Percentiles rank a stretch among this genome's conserved stretches.
These are phyloP conservation scores for Illadopsis cleaveri DNA, from an alignment of 2,113 vertebrate genomes.

Conservation along the genomic window DNA sequence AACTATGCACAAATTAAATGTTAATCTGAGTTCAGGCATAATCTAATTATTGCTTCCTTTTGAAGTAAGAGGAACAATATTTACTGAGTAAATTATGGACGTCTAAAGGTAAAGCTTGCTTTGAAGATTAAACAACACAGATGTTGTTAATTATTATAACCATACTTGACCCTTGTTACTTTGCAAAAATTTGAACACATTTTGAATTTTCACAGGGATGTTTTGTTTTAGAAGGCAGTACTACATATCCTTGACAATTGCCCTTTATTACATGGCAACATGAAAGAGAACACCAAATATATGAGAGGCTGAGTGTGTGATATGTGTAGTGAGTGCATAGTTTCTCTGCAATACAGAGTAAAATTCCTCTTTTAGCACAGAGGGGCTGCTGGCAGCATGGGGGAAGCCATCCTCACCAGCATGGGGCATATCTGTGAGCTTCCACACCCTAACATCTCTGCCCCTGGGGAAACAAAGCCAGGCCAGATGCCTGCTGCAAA, in stretches of 20 bases:
- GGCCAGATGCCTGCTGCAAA: neutral
- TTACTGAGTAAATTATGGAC: constrained; percentile 48
- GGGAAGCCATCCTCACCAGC: neutral
- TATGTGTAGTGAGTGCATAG: neutral
- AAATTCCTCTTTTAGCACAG: neutral
- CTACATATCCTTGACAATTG: neutral
- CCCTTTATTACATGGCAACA: neutral
- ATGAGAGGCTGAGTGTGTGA: neutral
- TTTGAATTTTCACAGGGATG: constrained; percentile 19
- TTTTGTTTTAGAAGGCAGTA: neutral
- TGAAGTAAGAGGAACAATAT: constrained; percentile 62
- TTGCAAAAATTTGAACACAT: neutral
- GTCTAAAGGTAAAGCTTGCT: constrained; percentile 55
- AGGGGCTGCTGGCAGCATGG: neutral
- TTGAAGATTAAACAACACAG: constrained; percentile 65
- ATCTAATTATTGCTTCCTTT: constrained; percentile 64
- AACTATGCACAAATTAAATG: constrained; percentile 42
- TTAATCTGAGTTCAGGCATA: constrained; percentile 43
- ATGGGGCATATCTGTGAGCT: neutral
- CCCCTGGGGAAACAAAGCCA: neutral
- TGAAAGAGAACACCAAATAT: neutral
- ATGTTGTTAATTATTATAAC: constrained; percentile 28
- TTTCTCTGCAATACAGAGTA: neutral
- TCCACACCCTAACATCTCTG: neutral
- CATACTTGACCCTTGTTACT: neutral